phyloP scores from a whole-genome alignment of 2,888 invertebrate species.

The Eumerus sabulonum region DNA sequence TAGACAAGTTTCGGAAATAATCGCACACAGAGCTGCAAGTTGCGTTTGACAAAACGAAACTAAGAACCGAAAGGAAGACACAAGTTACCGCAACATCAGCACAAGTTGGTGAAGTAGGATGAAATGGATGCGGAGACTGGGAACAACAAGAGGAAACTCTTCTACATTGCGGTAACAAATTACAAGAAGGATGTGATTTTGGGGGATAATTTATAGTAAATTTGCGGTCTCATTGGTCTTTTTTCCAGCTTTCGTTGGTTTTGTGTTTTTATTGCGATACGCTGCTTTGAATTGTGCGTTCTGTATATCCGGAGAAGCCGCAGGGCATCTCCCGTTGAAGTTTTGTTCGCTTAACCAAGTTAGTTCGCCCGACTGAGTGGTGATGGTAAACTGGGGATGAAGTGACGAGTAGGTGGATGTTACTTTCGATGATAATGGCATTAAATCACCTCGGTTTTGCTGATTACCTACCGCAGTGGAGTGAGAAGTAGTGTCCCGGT shows the following conservation, averaged over 20 bases:
- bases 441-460: slow-evolving; percentile 62
- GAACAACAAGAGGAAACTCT: background rate
- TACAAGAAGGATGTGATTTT: slow-evolving; percentile 67
- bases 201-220: slow-evolving; percentile 68
- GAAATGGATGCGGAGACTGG: background rate
- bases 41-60: slow-evolving; percentile 52
- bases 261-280: background rate
- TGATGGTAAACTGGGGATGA: slow-evolving; percentile 11
- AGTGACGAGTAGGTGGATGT: slow-evolving; percentile 58
- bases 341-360: slow-evolving; percentile 59
- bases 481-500: no score
- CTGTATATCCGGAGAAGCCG: slow-evolving; percentile 50
- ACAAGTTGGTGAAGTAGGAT: slow-evolving; percentile 1
- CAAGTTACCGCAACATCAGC: slow-evolving; percentile 38
- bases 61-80: no score
- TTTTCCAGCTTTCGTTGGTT: slow-evolving; percentile 12
- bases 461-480: slow-evolving; percentile 47
- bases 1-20: slow-evolving; percentile 68
- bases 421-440: slow-evolving; percentile 57
- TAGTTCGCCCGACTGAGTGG: slow-evolving; percentile 56
- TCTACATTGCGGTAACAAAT: slow-evolving; percentile 58
- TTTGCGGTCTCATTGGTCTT: slow-evolving; percentile 61
- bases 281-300: slow-evolving; percentile 45
- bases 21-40: slow-evolving; percentile 36
- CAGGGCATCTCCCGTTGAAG: slow-evolving; percentile 60